These are phyloP conservation scores for Ectemnius lituratus DNA, from an alignment of 2,888 invertebrate species.

Conservation along the genomic window DNA sequence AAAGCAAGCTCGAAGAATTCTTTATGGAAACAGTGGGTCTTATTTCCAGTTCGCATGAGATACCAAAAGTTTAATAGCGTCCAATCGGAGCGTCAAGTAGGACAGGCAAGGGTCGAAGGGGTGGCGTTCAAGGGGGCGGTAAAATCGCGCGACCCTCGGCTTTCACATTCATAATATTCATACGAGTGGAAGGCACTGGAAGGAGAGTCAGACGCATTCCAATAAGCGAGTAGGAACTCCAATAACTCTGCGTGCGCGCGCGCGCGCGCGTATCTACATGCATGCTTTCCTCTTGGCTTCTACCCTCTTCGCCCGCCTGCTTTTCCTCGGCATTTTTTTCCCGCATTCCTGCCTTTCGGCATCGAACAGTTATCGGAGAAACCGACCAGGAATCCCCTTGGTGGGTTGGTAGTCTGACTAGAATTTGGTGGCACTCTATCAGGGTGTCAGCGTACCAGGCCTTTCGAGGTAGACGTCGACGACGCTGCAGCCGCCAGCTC, in stretches of 20 bases:
- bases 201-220: slow-evolving; percentile 15
- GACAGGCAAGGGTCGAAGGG: too few species aligned
- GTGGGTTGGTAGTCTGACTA: neutral
- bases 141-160: slow-evolving; percentile 12
- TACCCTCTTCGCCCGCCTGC: slow-evolving; percentile 14
- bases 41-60: too few species aligned
- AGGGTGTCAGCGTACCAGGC: slow-evolving; percentile 39
- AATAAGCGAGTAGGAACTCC: slow-evolving; percentile 37
- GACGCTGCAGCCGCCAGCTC: slow-evolving; percentile 41
- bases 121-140: neutral
- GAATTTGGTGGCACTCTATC: slow-evolving; percentile 5
- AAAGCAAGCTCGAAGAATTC: too few species aligned
- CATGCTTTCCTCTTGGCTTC: slow-evolving; percentile 30
- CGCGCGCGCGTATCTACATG: slow-evolving; percentile 52
- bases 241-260: slow-evolving; percentile 42
- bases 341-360: neutral
- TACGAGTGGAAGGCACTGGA: slow-evolving; percentile 10
- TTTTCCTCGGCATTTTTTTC: neutral
- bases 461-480: slow-evolving; percentile 22
- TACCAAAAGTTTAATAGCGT: too few species aligned
- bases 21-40: too few species aligned
- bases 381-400: neutral
- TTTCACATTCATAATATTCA: slow-evolving; percentile 18
- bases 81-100: too few species aligned
- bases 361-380: too few species aligned